These are phyloP conservation scores for Leuciscus idus DNA, from an alignment of 2,113 vertebrate genomes.

Conservation along the genomic window DNA sequence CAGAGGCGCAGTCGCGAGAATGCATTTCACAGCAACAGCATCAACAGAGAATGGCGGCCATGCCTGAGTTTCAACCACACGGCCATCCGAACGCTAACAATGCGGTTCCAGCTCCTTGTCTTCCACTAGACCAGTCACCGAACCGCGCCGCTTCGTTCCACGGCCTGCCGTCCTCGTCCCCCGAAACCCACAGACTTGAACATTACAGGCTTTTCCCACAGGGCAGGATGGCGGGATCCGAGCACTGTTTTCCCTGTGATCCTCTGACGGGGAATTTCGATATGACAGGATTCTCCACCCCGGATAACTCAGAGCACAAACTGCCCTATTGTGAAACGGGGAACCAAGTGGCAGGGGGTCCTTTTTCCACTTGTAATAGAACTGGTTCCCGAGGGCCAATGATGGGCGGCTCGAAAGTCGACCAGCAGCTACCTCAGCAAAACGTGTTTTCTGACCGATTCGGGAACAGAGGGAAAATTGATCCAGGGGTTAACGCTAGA, in stretches of 20 bases:
- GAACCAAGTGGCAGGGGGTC: conserved; percentile 74
- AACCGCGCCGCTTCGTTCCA: conserved; percentile 96
- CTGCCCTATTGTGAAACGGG: conserved; percentile 71
- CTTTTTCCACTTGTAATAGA: conserved; percentile 71
- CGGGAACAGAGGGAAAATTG: conserved; percentile 80
- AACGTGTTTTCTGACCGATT: conserved; percentile 84
- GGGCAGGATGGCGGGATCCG: conserved; percentile 79
- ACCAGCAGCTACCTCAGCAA: conserved; percentile 75
- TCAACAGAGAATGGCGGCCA: conserved; percentile 84
- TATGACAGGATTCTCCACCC: conserved; percentile 80
- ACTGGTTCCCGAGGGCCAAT: conserved; percentile 76
- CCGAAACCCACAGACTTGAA: conserved; percentile 89
- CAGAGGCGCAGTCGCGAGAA: conserved; percentile 87
- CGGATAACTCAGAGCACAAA: conserved; percentile 76
- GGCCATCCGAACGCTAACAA: conserved; percentile 84
- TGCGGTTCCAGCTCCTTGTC: conserved; percentile 91
- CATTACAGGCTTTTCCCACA: conserved; percentile 74
- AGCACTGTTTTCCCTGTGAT: conserved; percentile 83
- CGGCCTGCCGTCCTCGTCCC: conserved; percentile 86
- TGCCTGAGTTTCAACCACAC: conserved; percentile 90
- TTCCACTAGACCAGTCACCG: conserved; percentile 95
- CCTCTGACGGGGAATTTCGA: conserved; percentile 81
- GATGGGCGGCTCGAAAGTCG: conserved; percentile 78
- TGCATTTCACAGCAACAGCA: conserved; percentile 87
- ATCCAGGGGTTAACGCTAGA: conserved; percentile 73